A percentile compares a stretch with the other conserved stretches of the same genome.
Conservation (phyloP, 2,113 vertebrate genomes). For the Psittacus erithacus region DNA sequence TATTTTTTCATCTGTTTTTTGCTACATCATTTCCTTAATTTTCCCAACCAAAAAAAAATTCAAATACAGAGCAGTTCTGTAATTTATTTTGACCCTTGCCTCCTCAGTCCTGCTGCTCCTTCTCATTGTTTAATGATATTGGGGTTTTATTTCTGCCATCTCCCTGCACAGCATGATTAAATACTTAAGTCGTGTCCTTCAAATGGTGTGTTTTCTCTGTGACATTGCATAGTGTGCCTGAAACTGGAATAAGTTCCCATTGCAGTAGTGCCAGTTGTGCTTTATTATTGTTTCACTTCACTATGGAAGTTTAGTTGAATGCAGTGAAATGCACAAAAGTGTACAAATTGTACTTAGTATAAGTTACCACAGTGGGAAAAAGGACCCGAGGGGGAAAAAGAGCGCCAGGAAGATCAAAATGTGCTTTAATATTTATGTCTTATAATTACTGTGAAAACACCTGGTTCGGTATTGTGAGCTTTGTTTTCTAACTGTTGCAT, state of each 20-base stretch:
- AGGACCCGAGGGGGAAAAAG: background rate
- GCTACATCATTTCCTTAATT: constrained; percentile 48
- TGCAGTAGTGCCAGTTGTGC: background rate
- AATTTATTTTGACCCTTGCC: constrained; percentile 14
- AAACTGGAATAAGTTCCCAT: background rate
- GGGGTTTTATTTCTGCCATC: background rate
- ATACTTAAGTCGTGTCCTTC: background rate
- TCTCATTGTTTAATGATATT: background rate
- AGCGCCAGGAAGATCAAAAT: background rate
- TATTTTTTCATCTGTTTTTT: constrained; percentile 35
- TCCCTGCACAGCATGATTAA: constrained; percentile 4
- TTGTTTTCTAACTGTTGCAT: accelerated
- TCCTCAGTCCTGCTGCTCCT: background rate
- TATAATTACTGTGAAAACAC: background rate
- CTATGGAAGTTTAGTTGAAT: background rate
- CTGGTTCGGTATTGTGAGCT: background rate
- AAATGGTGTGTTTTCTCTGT: background rate
- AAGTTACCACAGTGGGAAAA: background rate
- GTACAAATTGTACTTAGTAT: background rate
- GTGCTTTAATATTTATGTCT: background rate
- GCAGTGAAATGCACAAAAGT: background rate
- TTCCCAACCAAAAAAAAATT: constrained; percentile 4
- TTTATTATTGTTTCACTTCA: background rate
- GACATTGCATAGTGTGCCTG: background rate
- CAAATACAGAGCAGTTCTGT: background rate